phyloP scores from a whole-genome alignment of 2,797 vertebrate genomes.

The Lutjanus argentimaculatus region DNA sequence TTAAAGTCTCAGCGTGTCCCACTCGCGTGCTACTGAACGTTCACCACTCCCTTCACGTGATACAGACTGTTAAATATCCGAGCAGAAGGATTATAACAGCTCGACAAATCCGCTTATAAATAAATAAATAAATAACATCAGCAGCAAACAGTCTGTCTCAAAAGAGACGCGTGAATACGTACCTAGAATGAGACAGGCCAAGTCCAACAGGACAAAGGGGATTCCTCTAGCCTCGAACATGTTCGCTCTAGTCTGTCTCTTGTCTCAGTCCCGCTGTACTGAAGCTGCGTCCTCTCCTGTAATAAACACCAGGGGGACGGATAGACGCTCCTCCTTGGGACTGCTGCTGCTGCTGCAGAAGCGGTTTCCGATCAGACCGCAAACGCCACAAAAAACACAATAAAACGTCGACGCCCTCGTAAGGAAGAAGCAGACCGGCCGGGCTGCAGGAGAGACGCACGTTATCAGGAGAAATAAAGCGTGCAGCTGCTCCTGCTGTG shows the following conservation, averaged over 20 bases:
- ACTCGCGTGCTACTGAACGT: neutral
- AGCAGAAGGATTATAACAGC: slow-evolving; percentile 28
- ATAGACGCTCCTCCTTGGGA: slow-evolving; percentile 68
- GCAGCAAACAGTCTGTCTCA: neutral
- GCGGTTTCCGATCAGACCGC: slow-evolving; percentile 5
- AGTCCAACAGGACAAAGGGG: slow-evolving; percentile 92
- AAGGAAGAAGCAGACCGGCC: neutral
- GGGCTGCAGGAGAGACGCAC: neutral
- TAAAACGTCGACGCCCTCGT: slow-evolving; percentile 18
- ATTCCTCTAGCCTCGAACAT: slow-evolving; percentile 95
- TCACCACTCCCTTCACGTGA: slow-evolving; percentile 72
- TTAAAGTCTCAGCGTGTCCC: no score
- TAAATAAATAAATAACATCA: neutral
- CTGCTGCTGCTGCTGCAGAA: neutral
- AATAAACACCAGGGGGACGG: slow-evolving; percentile 50
- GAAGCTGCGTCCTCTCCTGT: slow-evolving; percentile 38
- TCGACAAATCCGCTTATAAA: slow-evolving; percentile 40
- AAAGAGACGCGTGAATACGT: slow-evolving; percentile 75
- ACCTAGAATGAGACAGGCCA: slow-evolving; percentile 93
- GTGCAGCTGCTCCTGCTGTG: neutral
- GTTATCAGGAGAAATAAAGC: neutral
- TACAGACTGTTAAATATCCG: slow-evolving; percentile 23
- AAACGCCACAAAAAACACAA: neutral
- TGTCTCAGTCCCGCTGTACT: slow-evolving; percentile 22
- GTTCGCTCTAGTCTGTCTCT: slow-evolving; percentile 59